Evolutionary conservation across 2,888 invertebrate species (phyloP), one percentile per base, ranked within the genome.

Genomic region (Onthophagus sagittarius): DNA sequence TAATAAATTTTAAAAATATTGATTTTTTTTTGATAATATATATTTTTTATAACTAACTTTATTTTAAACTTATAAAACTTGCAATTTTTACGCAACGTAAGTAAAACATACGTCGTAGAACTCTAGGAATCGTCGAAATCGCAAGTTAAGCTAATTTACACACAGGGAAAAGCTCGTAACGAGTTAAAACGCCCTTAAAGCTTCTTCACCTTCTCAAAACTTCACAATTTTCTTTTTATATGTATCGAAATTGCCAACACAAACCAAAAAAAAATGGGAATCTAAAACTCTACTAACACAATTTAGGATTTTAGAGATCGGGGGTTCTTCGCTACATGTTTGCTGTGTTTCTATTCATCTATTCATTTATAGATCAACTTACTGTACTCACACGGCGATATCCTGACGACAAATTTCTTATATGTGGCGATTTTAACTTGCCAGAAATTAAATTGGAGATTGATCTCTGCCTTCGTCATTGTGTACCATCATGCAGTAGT

Each of bases 101-200:
- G 9, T 23, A 23, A 23, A 23, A 23, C 23, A 23, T 23, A 23
- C 23, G 23, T 31, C 23, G 15, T 67, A 15, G 67, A 67, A n/a
- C 31, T 15, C 11, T 13, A 67, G n/a, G 64, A n/a, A 67, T 70
- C 77, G 77, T 77, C 75, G 77, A 75, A 77, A 77, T 79, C 78
- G 75, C 79, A 81, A 81, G 81, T 81, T 81, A 79, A 79, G 80
- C 79, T 77, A 80, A 81, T 81, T 72, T 72, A 15, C 71, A 23
- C 23, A 23, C 23, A 23, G 23, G 33, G 75, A 72, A 72, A 71
- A 74, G 79, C 78, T 78, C 76, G 73, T 79, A 80, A 79, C 80
- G 78, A 80, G 78, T 79, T 79, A 80, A 79, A 79, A 79, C 78
- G 77, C 76, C 78, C 77, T 79, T 79, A 79, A 23, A 76, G 75